Conservation (phyloP, 2,797 vertebrate genomes). For the Pipistrellus nathusii region DNA sequence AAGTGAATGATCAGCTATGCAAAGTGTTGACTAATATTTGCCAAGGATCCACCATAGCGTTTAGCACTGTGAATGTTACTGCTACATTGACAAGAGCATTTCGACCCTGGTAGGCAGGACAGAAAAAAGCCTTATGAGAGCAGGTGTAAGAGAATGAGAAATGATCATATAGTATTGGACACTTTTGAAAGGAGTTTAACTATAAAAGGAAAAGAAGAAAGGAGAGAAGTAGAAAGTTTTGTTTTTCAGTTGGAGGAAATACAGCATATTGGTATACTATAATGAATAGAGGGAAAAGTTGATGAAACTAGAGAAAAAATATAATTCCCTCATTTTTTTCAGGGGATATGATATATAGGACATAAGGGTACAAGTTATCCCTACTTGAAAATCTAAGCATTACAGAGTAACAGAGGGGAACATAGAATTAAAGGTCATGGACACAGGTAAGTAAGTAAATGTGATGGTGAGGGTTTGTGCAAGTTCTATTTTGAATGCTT, state of each 20-base stretch:
- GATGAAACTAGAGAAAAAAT: background rate
- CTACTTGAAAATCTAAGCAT: background rate
- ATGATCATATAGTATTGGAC: background rate
- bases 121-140: background rate
- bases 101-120: background rate
- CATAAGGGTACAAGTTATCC: background rate
- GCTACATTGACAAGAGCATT: background rate
- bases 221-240: background rate
- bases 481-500: background rate
- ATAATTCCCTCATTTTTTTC: background rate
- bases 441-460: background rate
- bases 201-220: background rate
- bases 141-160: conserved; percentile 7
- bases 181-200: background rate
- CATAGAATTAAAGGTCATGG: background rate
- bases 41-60: background rate
- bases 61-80: background rate
- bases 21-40: background rate
- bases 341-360: background rate
- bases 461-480: background rate
- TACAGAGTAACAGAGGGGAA: background rate
- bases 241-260: background rate
- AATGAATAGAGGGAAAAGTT: background rate
- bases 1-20: background rate
- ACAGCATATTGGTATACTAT: background rate